phyloP scores from a whole-genome alignment of 2,113 vertebrate genomes.

The Anarrhichthys ocellatus region DNA sequence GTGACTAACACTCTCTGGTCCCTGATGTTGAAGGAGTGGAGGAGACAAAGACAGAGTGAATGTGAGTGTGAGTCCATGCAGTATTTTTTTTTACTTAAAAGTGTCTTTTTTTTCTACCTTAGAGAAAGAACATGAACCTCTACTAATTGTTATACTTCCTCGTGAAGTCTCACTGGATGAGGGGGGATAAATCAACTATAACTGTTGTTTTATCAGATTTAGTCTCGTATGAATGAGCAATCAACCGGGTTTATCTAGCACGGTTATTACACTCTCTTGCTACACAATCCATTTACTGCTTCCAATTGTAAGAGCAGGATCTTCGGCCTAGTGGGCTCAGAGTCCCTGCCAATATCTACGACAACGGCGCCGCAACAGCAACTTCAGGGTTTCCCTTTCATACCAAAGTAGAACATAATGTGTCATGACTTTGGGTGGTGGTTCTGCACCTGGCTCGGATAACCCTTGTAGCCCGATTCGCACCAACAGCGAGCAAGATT shows the following conservation, averaged over 20 bases:
- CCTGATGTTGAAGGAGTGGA: constrained; percentile 47
- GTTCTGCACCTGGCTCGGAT: constrained; percentile 16
- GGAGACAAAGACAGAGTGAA: constrained; percentile 11
- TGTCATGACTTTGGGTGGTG: neutral
- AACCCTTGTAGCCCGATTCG: neutral
- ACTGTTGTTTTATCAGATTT: constrained; percentile 5
- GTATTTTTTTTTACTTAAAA: neutral
- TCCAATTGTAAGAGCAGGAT: neutral
- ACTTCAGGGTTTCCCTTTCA: neutral
- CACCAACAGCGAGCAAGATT: constrained; percentile 33
- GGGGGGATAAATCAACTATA: neutral
- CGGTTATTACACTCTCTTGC: neutral
- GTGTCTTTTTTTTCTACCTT: neutral
- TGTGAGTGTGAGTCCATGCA: neutral
- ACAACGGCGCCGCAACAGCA: neutral
- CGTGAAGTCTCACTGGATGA: constrained; percentile 13
- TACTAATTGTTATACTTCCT: constrained; percentile 1
- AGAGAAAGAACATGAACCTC: constrained; percentile 14
- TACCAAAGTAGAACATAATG: neutral
- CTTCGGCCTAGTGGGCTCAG: neutral
- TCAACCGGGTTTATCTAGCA: neutral
- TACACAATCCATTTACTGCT: neutral
- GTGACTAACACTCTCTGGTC: constrained; percentile 42
- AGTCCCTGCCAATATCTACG: neutral
- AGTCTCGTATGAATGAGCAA: neutral